phyloP scores from a whole-genome alignment of 1,140 invertebrate genomes.

The Geopemphigus sp. region DNA sequence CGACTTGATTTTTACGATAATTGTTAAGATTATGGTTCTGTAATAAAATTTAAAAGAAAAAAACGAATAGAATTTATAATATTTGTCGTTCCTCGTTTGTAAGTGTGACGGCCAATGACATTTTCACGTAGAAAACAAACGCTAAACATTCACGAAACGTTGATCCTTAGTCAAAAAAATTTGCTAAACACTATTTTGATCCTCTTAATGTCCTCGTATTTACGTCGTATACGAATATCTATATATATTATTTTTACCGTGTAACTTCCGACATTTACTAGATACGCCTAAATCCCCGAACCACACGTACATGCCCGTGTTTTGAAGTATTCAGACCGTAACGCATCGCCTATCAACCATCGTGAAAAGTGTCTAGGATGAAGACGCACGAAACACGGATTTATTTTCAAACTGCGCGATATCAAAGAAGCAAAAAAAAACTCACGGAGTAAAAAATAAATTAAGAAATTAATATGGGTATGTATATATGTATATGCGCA shows the following conservation, averaged over 20 bases:
- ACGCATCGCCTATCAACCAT: neutral
- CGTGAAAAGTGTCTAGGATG: constrained; percentile 8
- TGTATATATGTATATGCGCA: neutral
- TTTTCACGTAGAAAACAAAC: too few relatives aligned
- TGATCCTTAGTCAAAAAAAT: neutral
- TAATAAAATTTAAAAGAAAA: too few relatives aligned
- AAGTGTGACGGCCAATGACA: too few relatives aligned
- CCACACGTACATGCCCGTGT: neutral
- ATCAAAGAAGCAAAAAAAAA: constrained; percentile 16
- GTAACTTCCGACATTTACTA: constrained; percentile 2
- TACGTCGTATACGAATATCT: neutral
- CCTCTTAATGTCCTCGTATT: neutral
- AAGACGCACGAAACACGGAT: constrained; percentile 3
- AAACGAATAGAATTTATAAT: too few relatives aligned
- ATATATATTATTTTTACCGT: neutral
- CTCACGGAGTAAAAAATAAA: neutral
- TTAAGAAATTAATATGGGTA: neutral
- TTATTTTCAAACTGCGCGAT: constrained; percentile 37
- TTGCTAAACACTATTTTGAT: neutral
- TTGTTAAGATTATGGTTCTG: too few relatives aligned
- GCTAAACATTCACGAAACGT: neutral
- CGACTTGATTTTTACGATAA: too few relatives aligned
- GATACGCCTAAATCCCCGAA: neutral
- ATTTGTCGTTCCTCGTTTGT: too few relatives aligned
- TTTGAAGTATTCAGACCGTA: constrained; percentile 18